Conservation (phyloP, 2,888 invertebrate species). For the Cantharis flavilabris region DNA sequence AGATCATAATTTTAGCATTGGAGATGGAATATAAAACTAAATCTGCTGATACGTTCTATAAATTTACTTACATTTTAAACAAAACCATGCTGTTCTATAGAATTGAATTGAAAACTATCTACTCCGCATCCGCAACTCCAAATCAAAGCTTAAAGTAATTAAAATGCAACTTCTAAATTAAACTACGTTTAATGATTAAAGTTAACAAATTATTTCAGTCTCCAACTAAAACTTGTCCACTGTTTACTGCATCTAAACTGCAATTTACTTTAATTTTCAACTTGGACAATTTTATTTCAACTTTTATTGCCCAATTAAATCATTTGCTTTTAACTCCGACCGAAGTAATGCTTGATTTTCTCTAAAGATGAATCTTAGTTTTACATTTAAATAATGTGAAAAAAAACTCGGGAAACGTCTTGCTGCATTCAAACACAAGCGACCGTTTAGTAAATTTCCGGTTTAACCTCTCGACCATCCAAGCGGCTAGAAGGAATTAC, state of each 20-base stretch:
- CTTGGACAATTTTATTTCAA: neutral
- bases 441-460: neutral
- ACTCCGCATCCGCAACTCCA: neutral
- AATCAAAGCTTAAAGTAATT: neutral
- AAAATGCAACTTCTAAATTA: neutral
- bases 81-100: neutral
- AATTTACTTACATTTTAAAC: neutral
- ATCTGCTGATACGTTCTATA: neutral
- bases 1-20: slow-evolving; percentile 2
- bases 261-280: neutral
- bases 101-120: neutral
- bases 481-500: neutral
- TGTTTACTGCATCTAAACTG: neutral
- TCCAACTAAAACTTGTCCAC: neutral
- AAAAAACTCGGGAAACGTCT: neutral
- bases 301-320: neutral
- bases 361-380: neutral
- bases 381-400: neutral
- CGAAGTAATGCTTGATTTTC: no score
- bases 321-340: neutral
- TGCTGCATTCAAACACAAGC: neutral
- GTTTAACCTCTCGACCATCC: neutral
- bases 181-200: neutral
- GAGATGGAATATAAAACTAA: neutral
- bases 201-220: neutral